These are phyloP conservation scores for Prunella himalayana DNA, from an alignment of 2,113 vertebrate species.

Conservation along the genomic window DNA sequence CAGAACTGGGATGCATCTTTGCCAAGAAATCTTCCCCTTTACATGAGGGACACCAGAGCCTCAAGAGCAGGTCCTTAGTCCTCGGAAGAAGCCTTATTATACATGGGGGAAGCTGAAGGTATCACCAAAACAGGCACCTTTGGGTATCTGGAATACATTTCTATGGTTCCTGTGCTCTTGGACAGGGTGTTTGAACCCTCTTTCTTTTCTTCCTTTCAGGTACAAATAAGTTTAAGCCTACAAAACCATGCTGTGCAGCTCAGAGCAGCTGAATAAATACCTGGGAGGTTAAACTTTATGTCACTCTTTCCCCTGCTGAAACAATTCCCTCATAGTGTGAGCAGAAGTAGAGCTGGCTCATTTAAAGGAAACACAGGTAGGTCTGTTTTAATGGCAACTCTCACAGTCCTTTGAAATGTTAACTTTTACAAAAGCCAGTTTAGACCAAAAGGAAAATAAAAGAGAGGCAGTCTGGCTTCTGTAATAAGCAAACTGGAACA, in stretches of 20 bases:
- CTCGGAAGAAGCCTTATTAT: neutral
- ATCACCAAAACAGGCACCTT: neutral
- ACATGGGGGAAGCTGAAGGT: neutral
- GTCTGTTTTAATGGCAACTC: neutral
- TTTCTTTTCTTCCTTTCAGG: neutral
- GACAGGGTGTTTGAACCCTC: neutral
- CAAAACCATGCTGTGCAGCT: neutral
- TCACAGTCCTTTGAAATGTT: neutral
- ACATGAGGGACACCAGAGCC: neutral
- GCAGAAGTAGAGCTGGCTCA: neutral
- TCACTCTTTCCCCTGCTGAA: neutral
- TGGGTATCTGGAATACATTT: neutral
- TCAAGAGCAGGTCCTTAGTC: neutral
- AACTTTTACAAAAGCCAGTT: neutral
- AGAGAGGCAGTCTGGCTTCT: neutral
- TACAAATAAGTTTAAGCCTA: neutral
- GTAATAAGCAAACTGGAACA: neutral
- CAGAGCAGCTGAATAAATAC: neutral
- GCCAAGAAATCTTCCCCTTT: neutral
- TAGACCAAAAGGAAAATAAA: neutral
- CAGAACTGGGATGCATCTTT: neutral
- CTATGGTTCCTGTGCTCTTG: neutral
- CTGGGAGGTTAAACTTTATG: neutral
- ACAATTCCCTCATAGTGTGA: neutral
- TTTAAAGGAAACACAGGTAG: neutral